Base-by-base conservation (phyloP, 2,888 invertebrate genomes). In the Amiota communis region DNA sequence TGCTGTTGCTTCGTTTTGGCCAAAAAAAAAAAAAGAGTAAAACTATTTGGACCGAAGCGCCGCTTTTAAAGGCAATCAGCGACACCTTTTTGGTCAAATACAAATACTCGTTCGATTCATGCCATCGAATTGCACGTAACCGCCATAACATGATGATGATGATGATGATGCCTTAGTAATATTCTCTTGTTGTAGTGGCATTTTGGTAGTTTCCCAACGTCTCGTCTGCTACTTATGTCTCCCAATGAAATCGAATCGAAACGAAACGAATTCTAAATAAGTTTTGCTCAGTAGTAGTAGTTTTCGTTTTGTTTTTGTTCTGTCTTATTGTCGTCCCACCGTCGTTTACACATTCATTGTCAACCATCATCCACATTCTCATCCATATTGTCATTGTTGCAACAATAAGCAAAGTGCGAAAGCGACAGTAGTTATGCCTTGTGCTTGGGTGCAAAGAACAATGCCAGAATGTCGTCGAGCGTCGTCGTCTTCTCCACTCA, bases 61-160 rank as follows among this genome's bases (percentile, higher is more conserved):
- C 88, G 89, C 88, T 88, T 81, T 88, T 87, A 89, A 88, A 86
- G 88, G 88, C 89, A 89, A 88, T 88, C 89, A 87, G 78, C 79
- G 78, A 79, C 78, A 78, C 80, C 89, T 88, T 88, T 88, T 86
- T 83, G 84, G 86, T 78, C 79, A 86, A n/a, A n/a, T 85, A 36
- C 36, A 83, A 83, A 86, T 83, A 86, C 79, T 84, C 83, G 81
- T 77, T 76, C 61, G 53, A 36, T 46, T 59, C 36, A 36, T 36
- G 63, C 36, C 63, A 46, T 63, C 63, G 63, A 59, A 8, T 59
- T 59, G 59, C 36, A 6, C 6, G 36, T 36, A 36, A 6, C 36
- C 36, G 36, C 6, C 36, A 36, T 53, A 15, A 53, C 53, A 53
- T 36, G 36, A 53, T 15, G n/a, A 53, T 9, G 53, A 53, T 13